A percentile compares a stretch with the other conserved stretches of the same genome.
phyloP scores from a whole-genome alignment of 1,140 invertebrate species.

The Pseudomyrmex cubaensis region DNA sequence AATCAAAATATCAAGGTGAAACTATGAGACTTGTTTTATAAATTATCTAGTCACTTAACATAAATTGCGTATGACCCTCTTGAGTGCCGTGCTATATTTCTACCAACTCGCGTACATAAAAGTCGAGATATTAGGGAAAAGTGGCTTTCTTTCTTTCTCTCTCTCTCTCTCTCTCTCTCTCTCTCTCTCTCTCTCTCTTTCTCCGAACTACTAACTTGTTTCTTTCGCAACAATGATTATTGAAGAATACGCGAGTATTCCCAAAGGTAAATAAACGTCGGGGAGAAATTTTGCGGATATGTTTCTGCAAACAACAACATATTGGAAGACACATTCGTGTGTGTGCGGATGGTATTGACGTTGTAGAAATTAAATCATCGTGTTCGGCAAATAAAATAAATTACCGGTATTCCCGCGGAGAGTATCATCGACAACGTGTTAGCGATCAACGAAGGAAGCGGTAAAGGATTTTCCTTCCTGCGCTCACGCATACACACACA shows the following conservation, averaged over 20 bases:
- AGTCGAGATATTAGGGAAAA: neutral
- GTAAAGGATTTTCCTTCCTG: neutral
- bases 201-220: neutral
- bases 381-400: constrained; percentile 1
- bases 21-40: neutral
- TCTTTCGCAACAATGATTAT: neutral
- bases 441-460: neutral
- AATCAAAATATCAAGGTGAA: neutral
- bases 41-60: constrained; percentile 3
- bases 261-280: neutral
- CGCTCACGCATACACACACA: too few relatives aligned
- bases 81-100: neutral
- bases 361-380: neutral
- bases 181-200: neutral
- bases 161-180: neutral
- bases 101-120: neutral
- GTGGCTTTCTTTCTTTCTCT: neutral
- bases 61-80: neutral
- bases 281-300: neutral
- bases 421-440: constrained; percentile 4
- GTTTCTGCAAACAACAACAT: neutral
- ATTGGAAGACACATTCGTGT: neutral
- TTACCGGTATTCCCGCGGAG: neutral
- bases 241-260: neutral
- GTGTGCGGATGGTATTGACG: neutral